Evolutionary conservation across 2,797 vertebrate genomes (phyloP).

Genomic region (Molossus alvarezi): DNA sequence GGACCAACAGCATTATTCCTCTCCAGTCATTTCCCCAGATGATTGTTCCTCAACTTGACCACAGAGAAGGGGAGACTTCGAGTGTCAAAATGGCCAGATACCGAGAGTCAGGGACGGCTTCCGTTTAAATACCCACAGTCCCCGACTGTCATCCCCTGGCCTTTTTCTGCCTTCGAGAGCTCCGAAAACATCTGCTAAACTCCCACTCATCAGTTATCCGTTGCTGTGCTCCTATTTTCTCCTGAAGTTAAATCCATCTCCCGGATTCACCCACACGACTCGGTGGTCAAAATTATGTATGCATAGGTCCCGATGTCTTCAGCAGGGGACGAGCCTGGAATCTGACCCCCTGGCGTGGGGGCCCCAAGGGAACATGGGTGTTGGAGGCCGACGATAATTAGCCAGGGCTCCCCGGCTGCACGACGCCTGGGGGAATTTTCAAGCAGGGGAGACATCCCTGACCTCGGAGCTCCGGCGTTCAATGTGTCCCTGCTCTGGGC

Average conservation of each 20-base stretch:
- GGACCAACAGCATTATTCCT: not conserved
- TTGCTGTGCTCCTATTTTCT: constrained; percentile 55
- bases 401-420: not conserved
- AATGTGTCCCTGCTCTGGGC: not conserved
- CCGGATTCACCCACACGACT: constrained; percentile 66
- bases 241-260: constrained; percentile 61
- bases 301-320: not conserved
- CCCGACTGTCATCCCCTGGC: not conserved
- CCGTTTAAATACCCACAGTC: not conserved
- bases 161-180: not conserved
- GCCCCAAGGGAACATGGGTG: rapidly evolving
- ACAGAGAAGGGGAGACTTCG: not conserved
- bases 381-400: constrained; percentile 16
- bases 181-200: constrained; percentile 69
- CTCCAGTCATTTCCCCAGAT: not conserved
- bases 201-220: constrained; percentile 46
- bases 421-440: not conserved
- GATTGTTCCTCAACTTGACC: not conserved
- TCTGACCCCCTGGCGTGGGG: not conserved
- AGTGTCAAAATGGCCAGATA: not conserved
- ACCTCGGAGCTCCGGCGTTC: constrained; percentile 22
- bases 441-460: not conserved
- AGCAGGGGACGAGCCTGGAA: not conserved
- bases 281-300: constrained; percentile 61
- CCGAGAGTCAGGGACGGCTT: not conserved